Evolutionary conservation across 2,888 invertebrate species (phyloP), one percentile per base, ranked within the genome.

Genomic region (Trachelus stipa): DNA sequence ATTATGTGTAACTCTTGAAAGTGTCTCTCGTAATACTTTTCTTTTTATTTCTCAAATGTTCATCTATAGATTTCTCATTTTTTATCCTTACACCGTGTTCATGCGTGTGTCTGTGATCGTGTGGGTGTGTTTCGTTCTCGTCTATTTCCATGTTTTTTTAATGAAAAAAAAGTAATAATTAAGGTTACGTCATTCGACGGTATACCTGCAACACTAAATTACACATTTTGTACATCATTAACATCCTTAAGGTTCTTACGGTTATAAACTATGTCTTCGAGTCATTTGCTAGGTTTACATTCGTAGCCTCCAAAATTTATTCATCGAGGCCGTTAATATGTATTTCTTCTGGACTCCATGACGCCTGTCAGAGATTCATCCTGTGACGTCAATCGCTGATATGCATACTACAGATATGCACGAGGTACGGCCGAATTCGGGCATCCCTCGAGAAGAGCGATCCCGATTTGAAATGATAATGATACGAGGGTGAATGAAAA

Each of bases 191-290:
- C 56, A 23, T 15, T 23, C 71, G 31, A 71, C 71, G 71, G 12
- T 23, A 56, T 34, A 76, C 76, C 78, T 82, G 87, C 82, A 83
- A 87, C 86, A 83, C 87, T 87, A 87, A 87, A 87, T 87, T 87
- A 87, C 87, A 87, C 84, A 85, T 87, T 87, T 87, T 87, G 87
- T 87, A 87, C 87, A 87, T 87, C 83, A 82, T 87, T 84, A 85
- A 86, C 82, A 83, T 85, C 76, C 77, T 83, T 82, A 85, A 84
- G 56, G 56, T 56, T 23, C 23, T 56, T 56, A 56, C 56, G 56
- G 56, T 56, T 56, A 56, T 56, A 56, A 56, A 56, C 56, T 56
- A 56, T 15, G 56, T 56, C 56, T 56, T 56, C 23, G 56, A 56
- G 56, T 56, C 56, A 9, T 56, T 56, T 23, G 56, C 56, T 56